Base-by-base conservation (phyloP, 1,140 invertebrate genomes). In the Heliconius melpomene region DNA sequence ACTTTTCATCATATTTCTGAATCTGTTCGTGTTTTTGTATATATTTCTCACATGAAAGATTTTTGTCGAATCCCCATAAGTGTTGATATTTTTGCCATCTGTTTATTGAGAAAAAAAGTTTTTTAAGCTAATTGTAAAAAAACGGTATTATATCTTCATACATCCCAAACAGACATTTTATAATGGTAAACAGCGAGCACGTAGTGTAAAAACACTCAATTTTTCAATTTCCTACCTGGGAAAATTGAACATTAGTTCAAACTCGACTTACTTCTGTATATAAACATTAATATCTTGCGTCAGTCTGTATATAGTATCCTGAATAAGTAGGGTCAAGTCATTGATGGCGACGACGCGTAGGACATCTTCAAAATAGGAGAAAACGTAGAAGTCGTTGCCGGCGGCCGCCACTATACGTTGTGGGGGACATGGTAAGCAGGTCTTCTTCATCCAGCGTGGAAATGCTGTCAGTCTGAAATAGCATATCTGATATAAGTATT, bases 41-140 rank as follows among this genome's bases (percentile, higher is more conserved):
- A 94, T 98, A 98, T 89, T 97, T 97, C 83, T 97, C 96, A 82
- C 97, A 97, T 5, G 96, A 95, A 20, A 95, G 87, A 73, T 95
- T 94, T 94, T 98, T 98, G 86, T 98, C 97, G 83, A 95, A 96
- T 13, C 96, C 95, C 98, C 98, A 98, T 7, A 99, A 93, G 89
- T 96, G 96, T 79, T 96, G 96, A 88, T 97, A 98, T 85, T 96
- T 96, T 79, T 96, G 96, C 97, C 97, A 98, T 83, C 96, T 96
- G 80, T n/a, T 89, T 77, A 70, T 73, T 74, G 26, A 80, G 11
- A 18, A 77, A 18, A 77, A 40, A 46, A 74, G 46, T 57, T 52
- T 70, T 18, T 16, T 20, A 52, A 20, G 13, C 0, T 50, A 46
- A 46, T 13, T 46, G 7, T 46, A 46, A 46, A 13, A 46, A 13